Base-by-base conservation (phyloP, 2,888 invertebrate genomes). In the Synanthedon tipuliformis region DNA sequence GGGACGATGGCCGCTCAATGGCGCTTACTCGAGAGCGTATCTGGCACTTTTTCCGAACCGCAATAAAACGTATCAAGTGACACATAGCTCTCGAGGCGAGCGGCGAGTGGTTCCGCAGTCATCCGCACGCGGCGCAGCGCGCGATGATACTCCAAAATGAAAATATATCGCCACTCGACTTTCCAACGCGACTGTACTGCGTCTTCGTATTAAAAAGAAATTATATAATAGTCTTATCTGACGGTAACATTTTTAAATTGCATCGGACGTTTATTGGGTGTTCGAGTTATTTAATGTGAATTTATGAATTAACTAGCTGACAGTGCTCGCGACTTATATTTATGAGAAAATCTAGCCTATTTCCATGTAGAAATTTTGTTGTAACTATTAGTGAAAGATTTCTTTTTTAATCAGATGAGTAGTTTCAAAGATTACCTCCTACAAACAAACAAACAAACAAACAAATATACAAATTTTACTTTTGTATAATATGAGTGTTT, bases 111-210 rank as follows among this genome's bases (percentile, higher is more conserved):
- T 34, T 8, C 34, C 60, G 66, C 72, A 76, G 84, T 84, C 84
- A 77, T 57, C 62, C 59, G 60, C 84, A 84, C 69, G 72, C 80
- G 77, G 78, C 73, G 71, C 34, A 69, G 65, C 59, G 60, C 56
- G 64, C 67, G 66, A 67, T 69, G 69, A 65, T 75, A 71, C 73
- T 65, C 60, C 55, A 63, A 69, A 69, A 72, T 66, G 68, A 69
- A 69, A 73, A 81, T 75, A 76, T 78, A 81, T 76, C 66, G 74
- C 75, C 75, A 65, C 75, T 78, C 59, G 61, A 69, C 73, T 68
- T 68, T 67, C 69, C 62, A 69, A 69, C 56, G 61, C 64, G 60
- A 70, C 64, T 66, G 68, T 70, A 69, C 64, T 4, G 45, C 45
- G 45, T n/a, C 34, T 45, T 45, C 13, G 15, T 45, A 45, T 45